Evolutionary conservation across 2,113 vertebrate genomes (phyloP), one percentile per base, ranked within the genome.

Genomic region (Elephantulus edwardii): DNA sequence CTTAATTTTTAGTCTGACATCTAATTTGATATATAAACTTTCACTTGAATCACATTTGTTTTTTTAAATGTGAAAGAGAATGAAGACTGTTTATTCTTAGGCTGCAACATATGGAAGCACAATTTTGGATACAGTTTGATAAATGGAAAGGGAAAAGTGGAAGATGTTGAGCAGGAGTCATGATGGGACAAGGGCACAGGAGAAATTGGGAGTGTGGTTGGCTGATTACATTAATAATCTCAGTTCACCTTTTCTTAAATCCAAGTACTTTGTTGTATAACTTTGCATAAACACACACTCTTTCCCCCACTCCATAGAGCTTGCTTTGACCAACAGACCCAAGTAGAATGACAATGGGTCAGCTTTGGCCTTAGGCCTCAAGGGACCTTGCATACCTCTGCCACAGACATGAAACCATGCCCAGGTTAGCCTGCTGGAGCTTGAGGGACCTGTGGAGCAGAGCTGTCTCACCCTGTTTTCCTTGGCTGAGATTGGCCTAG

Each of bases 251-350:
- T 11, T 52, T 9, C 8, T 7, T 2, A 9, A 46, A 8, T 68
- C 28, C 22, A 50, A 64, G 30, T 24, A 33, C 17, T 50, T 38
- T 78, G 71, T 74, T 9, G 1, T 12, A 44, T 35, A 14, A 86
- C 84, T 64, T 74, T 88, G 42, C n/a, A 1, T 10, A 44, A 42
- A 60, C 20, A 40, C 38, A 35, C n/a, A 48, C 17, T 3, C 11
- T 58, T 54, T 24, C n/a, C 12, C 33, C 56, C 50, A 8, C 42
- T n/a, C 44, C 2, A 0, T 0, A 5, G 6, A n/a, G 62, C 11
- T 5, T n/a, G 1, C 71, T 42, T 44, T 16, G 13, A 44, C 33
- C 33, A 20, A 11, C 16, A 12, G 75, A 44, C 33, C 14, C 4
- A 50, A 52, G 50, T 50, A 6, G 33, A 42, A 30, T 24, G 4